Evolutionary conservation across 2,797 vertebrate genomes (phyloP).

Genomic region (Lepilemur septentrionalis): DNA sequence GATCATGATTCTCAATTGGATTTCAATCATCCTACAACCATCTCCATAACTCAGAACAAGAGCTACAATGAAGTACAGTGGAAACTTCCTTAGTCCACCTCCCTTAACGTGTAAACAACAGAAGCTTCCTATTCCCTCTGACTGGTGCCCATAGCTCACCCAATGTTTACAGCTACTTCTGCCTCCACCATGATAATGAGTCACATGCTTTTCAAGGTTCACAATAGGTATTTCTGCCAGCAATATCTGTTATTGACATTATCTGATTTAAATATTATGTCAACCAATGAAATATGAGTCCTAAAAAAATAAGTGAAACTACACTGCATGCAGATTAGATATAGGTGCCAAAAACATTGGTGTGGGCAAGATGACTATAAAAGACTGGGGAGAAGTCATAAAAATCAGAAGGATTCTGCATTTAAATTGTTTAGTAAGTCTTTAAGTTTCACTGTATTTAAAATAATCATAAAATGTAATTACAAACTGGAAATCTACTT

Average conservation of each 20-base stretch:
- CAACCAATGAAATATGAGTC: not conserved
- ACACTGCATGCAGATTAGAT: not conserved
- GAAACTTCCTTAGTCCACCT: not conserved
- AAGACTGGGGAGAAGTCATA: not conserved
- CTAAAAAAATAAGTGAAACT: slow-evolving; percentile 23
- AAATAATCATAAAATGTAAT: slow-evolving; percentile 55
- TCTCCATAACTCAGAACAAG: not conserved
- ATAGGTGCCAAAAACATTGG: not conserved
- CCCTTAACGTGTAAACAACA: not conserved
- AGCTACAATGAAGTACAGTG: not conserved
- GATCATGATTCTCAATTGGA: not conserved
- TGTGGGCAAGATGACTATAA: not conserved
- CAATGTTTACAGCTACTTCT: not conserved
- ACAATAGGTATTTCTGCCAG: slow-evolving; percentile 17
- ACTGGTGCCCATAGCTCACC: not conserved
- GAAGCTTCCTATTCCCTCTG: not conserved
- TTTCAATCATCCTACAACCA: not conserved
- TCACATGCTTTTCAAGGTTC: slow-evolving; percentile 4
- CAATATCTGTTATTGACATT: slow-evolving; percentile 17
- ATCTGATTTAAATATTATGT: slow-evolving; percentile 32
- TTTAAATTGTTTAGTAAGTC: slow-evolving; percentile 29
- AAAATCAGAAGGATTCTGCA: slow-evolving; percentile 27
- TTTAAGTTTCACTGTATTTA: slow-evolving; percentile 50
- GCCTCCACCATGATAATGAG: not conserved
- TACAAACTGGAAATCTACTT: slow-evolving; percentile 56